Conservation (phyloP, 2,797 vertebrate genomes). For the Chelon labrosus region DNA sequence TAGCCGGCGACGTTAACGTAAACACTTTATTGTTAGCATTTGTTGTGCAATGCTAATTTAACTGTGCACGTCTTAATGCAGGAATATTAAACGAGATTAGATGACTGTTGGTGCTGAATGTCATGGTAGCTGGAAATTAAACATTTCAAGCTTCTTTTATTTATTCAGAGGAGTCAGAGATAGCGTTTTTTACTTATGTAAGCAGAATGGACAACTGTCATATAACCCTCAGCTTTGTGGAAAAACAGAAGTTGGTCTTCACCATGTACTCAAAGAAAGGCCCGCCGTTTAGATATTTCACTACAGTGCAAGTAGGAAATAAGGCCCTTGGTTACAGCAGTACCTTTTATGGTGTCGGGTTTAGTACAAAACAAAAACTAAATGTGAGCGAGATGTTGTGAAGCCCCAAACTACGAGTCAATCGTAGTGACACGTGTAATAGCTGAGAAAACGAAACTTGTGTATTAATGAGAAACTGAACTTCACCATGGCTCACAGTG, state of each 20-base stretch:
- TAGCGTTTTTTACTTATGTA: not conserved
- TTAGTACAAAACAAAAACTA: not conserved
- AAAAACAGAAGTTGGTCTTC: not conserved
- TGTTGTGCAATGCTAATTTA: not conserved
- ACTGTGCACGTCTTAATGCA: not conserved
- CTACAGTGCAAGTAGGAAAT: not conserved
- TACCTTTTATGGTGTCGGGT: not conserved
- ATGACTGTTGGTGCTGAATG: not conserved
- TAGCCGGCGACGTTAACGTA: not conserved
- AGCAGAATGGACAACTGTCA: no score
- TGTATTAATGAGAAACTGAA: not conserved
- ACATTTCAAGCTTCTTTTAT: no score
- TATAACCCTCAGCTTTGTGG: not conserved
- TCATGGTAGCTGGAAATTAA: no score
- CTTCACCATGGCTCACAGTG: not conserved
- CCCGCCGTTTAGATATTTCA: not conserved
- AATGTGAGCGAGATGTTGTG: not conserved
- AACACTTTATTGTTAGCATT: not conserved
- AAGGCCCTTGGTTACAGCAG: not conserved
- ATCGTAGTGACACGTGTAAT: conserved; percentile 39
- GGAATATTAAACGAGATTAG: not conserved
- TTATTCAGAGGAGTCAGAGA: not conserved
- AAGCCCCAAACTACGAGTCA: not conserved
- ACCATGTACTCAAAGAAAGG: not conserved
- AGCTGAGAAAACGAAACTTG: conserved; percentile 7